Evolutionary conservation across 2,888 invertebrate species (phyloP).

Genomic region (Arenicola marina): DNA sequence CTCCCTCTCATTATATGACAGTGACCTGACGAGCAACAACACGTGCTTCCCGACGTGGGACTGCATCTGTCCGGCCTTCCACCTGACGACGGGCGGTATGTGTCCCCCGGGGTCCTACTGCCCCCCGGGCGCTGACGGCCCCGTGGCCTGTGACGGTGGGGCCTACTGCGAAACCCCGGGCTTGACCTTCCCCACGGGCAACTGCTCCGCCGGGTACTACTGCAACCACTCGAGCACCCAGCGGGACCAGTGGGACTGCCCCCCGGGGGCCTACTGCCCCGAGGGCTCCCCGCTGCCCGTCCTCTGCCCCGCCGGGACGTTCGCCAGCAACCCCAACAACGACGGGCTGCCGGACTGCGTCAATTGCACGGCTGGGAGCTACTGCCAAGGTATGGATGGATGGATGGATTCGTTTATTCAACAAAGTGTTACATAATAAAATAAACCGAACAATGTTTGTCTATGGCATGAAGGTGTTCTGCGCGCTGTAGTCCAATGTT

Average conservation of each 20-base stretch:
- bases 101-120: slow-evolving; percentile 55
- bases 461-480: too few species aligned
- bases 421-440: neutral
- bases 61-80: slow-evolving; percentile 53
- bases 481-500: too few species aligned
- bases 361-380: slow-evolving; percentile 51
- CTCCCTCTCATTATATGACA: slow-evolving; percentile 17
- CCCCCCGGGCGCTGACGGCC: slow-evolving; percentile 44
- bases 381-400: slow-evolving; percentile 47
- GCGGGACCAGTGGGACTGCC: slow-evolving; percentile 49
- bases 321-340: slow-evolving; percentile 41
- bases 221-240: slow-evolving; percentile 51
- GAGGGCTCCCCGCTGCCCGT: slow-evolving; percentile 44
- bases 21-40: slow-evolving; percentile 42
- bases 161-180: slow-evolving; percentile 52
- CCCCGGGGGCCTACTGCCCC: slow-evolving; percentile 52
- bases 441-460: too few species aligned
- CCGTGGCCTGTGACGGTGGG: slow-evolving; percentile 49
- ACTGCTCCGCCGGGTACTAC: slow-evolving; percentile 53
- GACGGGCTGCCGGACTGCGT: slow-evolving; percentile 43
- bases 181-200: slow-evolving; percentile 49
- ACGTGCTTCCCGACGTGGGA: slow-evolving; percentile 56
- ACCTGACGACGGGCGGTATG: slow-evolving; percentile 46
- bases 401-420: neutral
- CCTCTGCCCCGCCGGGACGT: slow-evolving; percentile 54